Evolutionary conservation across 2,888 invertebrate species (phyloP), one percentile per base, ranked within the genome.

Genomic region (Sinhomidia bicolor): DNA sequence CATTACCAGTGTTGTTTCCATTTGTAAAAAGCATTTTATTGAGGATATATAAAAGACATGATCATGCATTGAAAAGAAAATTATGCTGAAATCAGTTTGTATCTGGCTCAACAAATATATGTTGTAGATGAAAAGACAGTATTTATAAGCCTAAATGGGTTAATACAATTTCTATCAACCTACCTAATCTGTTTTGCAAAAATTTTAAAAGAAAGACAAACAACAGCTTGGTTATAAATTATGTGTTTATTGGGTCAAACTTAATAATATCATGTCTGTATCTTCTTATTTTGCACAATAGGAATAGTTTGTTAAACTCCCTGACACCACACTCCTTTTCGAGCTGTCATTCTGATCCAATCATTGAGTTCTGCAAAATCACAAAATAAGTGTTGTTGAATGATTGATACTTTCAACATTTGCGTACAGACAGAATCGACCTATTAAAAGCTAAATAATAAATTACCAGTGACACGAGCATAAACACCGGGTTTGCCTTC

Each of bases 401-500:
- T 71, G 20, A 51, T 83, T 6, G 17, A 36, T 32, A 32, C 29
- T 47, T 9, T 7, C 12, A 65, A 41, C 12, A 36, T 9, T 47
- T 5, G 17, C 5, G 54, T 36, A 7, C n/a, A 17, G 3, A 3
- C 10, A 60, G 10, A 60, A 23, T 23, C 29, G 51, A 65, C n/a
- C 36, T 62, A 29, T 17, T 76, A 32, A 36, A 20, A 20, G 5
- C 54, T 54, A 17, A 60, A 60, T 54, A 29, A 65, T 20, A 47
- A 32, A 17, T 41, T 81, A 90, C 90, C 90, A 57, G 90, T 90
- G 10, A 90, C 89, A 32, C 91, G 74, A 6, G 91, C 85, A 74
- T 91, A 92, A 20, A 91, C 92, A 0, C 91, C 92, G 0, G 91
- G 88, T 57, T 90, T 91, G 0, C 88, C 89, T 20, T 89, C 78